Evolutionary conservation across 2,888 invertebrate species (phyloP), one percentile per base, ranked within the genome.

Genomic region (Zaprionus obscuricornis): DNA sequence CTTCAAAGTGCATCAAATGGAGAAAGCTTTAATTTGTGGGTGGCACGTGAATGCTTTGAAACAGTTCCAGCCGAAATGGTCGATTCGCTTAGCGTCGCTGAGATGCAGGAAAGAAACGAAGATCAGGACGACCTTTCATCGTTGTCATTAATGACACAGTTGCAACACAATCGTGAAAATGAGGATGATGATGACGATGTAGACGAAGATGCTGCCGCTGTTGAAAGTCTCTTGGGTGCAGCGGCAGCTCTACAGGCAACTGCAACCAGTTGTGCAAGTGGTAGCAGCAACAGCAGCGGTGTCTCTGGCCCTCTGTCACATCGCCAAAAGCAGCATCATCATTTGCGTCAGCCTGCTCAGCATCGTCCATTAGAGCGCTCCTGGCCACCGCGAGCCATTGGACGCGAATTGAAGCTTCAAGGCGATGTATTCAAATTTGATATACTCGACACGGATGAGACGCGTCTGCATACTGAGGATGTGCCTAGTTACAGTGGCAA

Each of bases 401-500:
- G 79, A 0, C 72, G 84, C 11, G 87, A 88, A 17, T 47, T 79
- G 1, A 94, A 93, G 88, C 91, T 92, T 62, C 92, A 92, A 11
- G 95, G 96, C 88, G 96, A 96, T 88, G 93, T 94, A 37, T 96
- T 96, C 87, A 94, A 94, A 70, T 96, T 96, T 88, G 96, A 96
- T 89, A 92, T 96, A 55, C 94, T 96, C 60, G 96, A 96, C 83
- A 95, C 94, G 7, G 96, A 96, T 85, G 96, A 96, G 42, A n/a
- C n/a, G n/a, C 63, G 78, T 0, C 40, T 79, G 6, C 70, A 50
- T 14, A 69, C 47, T n/a, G 85, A 77, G 3, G 56, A 70, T n/a
- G 11, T 36, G 31, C 31, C 42, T 22, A 56, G 68, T 14, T 73
- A 73, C n/a, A 91, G 91, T 69, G 76, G 79, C 27, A 84, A 82